These are phyloP conservation scores for Lasiurus borealis DNA, from an alignment of 2,113 vertebrate species.

Conservation along the genomic window DNA sequence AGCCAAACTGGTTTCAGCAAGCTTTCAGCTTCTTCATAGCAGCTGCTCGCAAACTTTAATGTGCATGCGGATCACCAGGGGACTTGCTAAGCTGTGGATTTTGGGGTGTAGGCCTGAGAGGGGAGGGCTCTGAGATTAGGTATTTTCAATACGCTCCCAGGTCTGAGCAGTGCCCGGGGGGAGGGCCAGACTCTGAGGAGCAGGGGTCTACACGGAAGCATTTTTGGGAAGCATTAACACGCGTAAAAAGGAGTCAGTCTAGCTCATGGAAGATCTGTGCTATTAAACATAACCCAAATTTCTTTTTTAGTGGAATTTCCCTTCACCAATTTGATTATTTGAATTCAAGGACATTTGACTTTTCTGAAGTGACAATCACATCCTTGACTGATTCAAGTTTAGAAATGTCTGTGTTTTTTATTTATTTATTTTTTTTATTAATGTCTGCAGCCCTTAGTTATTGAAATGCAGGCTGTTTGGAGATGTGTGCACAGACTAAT, in stretches of 20 bases:
- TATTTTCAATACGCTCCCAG: background rate
- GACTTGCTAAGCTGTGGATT: background rate
- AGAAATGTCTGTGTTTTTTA: background rate
- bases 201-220: no score
- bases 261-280: background rate
- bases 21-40: background rate
- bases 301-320: slow-evolving; percentile 22
- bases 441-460: background rate
- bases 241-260: background rate
- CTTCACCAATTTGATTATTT: background rate
- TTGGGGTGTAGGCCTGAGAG: no score
- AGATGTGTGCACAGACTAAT: background rate
- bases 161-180: no score
- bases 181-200: background rate
- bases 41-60: background rate
- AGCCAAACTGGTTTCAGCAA: no score
- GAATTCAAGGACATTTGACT: background rate
- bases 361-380: slow-evolving; percentile 25
- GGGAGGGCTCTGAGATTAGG: background rate
- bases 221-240: background rate
- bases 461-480: slow-evolving; percentile 17
- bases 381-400: background rate
- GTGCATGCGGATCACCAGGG: background rate
- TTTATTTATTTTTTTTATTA: background rate
- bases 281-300: background rate